phyloP scores from a whole-genome alignment of 1,140 invertebrate species.

The Caenorhabditis brenneri region DNA sequence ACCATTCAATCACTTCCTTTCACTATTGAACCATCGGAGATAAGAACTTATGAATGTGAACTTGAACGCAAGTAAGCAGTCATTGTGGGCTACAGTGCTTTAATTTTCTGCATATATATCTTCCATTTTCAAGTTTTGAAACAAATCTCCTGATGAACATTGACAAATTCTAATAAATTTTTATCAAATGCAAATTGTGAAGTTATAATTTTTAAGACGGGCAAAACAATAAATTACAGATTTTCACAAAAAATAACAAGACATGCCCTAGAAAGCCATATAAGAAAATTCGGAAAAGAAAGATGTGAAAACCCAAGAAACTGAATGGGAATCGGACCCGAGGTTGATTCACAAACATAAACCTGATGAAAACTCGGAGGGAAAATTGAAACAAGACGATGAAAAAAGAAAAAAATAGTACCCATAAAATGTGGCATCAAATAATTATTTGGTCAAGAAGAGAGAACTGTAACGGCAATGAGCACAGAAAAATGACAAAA shows the following conservation, averaged over 20 bases:
- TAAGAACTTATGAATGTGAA: conserved; percentile 5
- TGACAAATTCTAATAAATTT: neutral
- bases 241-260: neutral
- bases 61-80: neutral
- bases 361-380: conserved; percentile 1
- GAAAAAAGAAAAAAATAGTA: neutral
- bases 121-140: no score
- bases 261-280: neutral
- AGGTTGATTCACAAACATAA: conserved; percentile 2
- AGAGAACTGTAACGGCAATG: neutral
- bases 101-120: no score
- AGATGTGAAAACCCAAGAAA: neutral
- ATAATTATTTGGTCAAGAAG: neutral
- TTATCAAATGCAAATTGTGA: neutral
- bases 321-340: conserved; percentile 1
- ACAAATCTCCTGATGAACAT: no score
- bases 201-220: no score
- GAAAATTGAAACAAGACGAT: neutral
- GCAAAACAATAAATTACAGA: no score
- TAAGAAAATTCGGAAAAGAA: neutral
- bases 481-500: conserved; percentile 10
- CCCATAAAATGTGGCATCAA: conserved; percentile 29
- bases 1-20: no score
- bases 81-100: neutral
- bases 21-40: neutral